A percentile compares a stretch with the other conserved stretches of the same genome.
These are phyloP conservation scores for Griposia aprilina DNA, from an alignment of 2,888 invertebrate species.

Conservation along the genomic window DNA sequence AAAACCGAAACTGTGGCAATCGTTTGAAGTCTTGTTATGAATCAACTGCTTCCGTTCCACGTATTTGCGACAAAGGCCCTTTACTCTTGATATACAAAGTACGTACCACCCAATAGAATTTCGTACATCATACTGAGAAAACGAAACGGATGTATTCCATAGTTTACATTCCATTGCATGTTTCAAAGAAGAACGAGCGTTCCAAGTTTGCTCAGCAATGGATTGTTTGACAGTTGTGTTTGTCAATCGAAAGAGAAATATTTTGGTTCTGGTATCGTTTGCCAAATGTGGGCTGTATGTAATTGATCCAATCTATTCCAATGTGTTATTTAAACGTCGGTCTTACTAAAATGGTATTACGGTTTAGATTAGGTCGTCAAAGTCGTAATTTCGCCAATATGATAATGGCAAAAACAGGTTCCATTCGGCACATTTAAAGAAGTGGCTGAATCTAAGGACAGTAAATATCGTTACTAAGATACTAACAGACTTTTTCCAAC, in stretches of 20 bases:
- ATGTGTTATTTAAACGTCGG: constrained; percentile 19
- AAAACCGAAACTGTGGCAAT: constrained; percentile 1
- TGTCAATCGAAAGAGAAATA: constrained; percentile 37
- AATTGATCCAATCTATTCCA: constrained; percentile 36
- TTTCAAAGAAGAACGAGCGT: constrained; percentile 45
- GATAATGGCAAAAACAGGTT: constrained; percentile 11
- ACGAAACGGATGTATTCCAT: constrained; percentile 35
- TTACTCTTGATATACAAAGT: neutral
- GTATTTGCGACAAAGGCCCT: constrained; percentile 3
- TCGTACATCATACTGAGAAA: constrained; percentile 12
- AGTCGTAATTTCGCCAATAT: constrained; percentile 4
- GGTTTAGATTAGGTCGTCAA: constrained; percentile 18
- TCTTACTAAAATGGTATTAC: constrained; percentile 19
- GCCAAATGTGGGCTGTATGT: constrained; percentile 36
- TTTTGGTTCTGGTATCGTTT: constrained; percentile 25
- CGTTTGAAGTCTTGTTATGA: constrained; percentile 22
- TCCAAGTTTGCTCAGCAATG: constrained; percentile 36
- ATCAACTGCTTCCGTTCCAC: neutral
- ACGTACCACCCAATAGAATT: constrained; percentile 12
- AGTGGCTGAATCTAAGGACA: neutral
- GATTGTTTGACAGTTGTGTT: constrained; percentile 50
- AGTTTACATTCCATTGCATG: constrained; percentile 51
- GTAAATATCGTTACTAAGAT: neutral
- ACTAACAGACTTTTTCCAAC: neutral
- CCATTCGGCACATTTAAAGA: neutral